Evolutionary conservation across 2,797 vertebrate species (phyloP).

Genomic region (Erethizon dorsatum): DNA sequence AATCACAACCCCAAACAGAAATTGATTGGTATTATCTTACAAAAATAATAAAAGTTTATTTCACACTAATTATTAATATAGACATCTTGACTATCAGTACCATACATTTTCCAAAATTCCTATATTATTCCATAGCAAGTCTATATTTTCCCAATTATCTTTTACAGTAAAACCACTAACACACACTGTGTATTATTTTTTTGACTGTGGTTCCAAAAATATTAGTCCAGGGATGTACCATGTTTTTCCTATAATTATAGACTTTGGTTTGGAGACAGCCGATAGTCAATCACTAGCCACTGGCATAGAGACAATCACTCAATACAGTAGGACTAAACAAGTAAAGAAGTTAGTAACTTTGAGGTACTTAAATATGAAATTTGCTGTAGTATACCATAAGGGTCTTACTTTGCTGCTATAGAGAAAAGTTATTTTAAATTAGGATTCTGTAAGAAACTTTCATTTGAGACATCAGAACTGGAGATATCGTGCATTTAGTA

Average conservation of each 20-base stretch:
- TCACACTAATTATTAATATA: constrained; percentile 29
- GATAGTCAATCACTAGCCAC: not conserved
- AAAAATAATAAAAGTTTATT: not conserved
- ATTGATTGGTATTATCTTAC: not conserved
- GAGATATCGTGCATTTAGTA: not conserved
- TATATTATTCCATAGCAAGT: not conserved
- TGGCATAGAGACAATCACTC: not conserved
- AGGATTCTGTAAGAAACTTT: not conserved
- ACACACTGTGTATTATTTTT: not conserved
- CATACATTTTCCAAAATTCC: not conserved
- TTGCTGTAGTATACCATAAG: not conserved
- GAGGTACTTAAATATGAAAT: not conserved
- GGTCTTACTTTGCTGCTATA: not conserved
- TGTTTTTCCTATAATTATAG: not conserved
- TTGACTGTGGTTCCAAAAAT: constrained; percentile 16
- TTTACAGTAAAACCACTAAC: not conserved
- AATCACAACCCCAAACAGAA: not conserved
- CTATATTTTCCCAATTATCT: not conserved
- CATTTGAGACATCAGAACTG: not conserved
- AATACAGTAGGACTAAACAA: not conserved
- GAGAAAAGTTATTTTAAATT: not conserved
- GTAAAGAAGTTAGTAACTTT: not conserved
- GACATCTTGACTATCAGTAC: not conserved
- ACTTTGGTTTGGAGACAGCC: constrained; percentile 2
- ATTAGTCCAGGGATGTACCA: not conserved